Base-by-base conservation (phyloP, 2,888 invertebrate species). In the Sarcophaga variegata region DNA sequence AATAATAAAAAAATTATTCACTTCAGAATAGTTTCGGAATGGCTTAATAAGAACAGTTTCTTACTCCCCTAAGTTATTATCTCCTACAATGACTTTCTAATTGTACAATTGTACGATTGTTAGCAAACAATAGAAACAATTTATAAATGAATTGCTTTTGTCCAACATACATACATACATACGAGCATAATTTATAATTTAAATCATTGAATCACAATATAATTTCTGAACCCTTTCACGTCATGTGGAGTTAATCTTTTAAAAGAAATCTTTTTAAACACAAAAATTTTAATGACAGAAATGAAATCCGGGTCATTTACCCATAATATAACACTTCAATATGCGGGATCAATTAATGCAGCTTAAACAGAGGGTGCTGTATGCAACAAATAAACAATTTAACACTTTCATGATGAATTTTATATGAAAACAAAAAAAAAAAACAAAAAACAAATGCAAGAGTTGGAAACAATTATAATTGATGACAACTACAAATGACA, bases 401-500 rank as follows among this genome's bases (percentile, higher is more conserved):
- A 47, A 66, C 71, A 77, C 82, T 71, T 72, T 66, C n/a, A 27
- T 27, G 71, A 77, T 59, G 11, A 49, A 5, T 70, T 17, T 45
- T 47, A 3, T 54, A 64, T 63, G 25, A n/a, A 70, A 20, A 20
- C 20, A 20, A 20, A 2, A 6, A 37, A 2, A 25, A 37, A 37
- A 22, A 22, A 22, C 22, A 22, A 22, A 22, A 22, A 37, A 6
- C 37, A 37, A 37, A 37, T 37, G 37, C 37, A 37, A 6, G 6
- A 27, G 1, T 37, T 64, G 70, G 78, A 71, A 72, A 78, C 78
- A 78, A 81, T 78, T 83, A 64, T 66, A 79, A 86, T 83, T 86
- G 86, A 78, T 86, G 86, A 86, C 83, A 86, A 83, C 77, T 81
- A 66, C n/a, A 83, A 86, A 86, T 86, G 81, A 86, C 74, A 83